Conservation (phyloP, 2,113 vertebrate genomes). For the Psettodes erumei region DNA sequence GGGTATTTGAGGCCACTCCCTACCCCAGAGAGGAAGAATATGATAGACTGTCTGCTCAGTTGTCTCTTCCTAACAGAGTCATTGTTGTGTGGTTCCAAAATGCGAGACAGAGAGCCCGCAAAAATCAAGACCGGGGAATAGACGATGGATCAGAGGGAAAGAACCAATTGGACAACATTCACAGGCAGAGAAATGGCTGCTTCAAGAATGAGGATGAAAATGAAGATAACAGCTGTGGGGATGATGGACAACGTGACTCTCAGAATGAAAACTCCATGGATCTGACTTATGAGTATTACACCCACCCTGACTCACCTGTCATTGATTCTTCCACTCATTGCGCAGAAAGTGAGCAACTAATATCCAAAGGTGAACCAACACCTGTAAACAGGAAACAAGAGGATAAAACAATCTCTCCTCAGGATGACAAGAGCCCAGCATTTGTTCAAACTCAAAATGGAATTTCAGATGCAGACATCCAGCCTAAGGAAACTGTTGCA, state of each 20-base stretch:
- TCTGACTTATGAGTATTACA: constrained; percentile 88
- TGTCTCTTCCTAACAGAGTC: constrained; percentile 93
- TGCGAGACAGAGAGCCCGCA: constrained; percentile 95
- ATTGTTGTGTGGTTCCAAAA: constrained; percentile 99
- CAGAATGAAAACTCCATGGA: constrained; percentile 96
- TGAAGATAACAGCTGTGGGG: constrained; percentile 83
- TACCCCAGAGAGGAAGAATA: constrained; percentile 99
- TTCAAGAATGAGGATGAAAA: constrained; percentile 92
- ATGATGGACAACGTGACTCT: constrained; percentile 88
- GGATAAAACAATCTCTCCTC: constrained; percentile 35
- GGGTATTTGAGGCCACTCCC: constrained; percentile 96
- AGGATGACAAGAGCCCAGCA: constrained; percentile 32
- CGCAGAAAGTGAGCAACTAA: constrained; percentile 71
- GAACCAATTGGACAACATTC: constrained; percentile 85
- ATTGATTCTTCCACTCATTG: constrained; percentile 86
- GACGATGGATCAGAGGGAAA: constrained; percentile 90
- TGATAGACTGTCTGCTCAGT: constrained; percentile 92
- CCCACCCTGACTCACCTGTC: constrained; percentile 75
- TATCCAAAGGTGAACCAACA: constrained; percentile 49
- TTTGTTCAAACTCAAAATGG: constrained; percentile 41
- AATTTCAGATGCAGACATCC: constrained; percentile 34
- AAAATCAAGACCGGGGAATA: constrained; percentile 93
- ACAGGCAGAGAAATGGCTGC: constrained; percentile 90
- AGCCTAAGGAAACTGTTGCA: constrained; percentile 40
- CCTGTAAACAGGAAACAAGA: constrained; percentile 51